Evolutionary conservation across 1,140 invertebrate genomes (phyloP), one percentile per base, ranked within the genome.

Genomic region (Drosophila kanapiae): DNA sequence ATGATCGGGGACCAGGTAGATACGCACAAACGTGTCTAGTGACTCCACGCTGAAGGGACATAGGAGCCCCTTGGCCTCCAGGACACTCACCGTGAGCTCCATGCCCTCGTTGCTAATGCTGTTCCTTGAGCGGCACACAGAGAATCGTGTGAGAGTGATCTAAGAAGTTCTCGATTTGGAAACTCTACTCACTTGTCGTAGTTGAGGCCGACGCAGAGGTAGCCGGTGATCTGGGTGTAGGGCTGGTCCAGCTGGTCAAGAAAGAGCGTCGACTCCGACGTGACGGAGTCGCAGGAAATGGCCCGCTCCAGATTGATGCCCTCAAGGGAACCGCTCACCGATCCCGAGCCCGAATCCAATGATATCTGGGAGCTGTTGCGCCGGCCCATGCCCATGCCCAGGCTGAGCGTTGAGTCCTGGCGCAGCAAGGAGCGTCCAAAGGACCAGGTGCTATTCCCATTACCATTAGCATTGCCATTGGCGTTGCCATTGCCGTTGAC

Each of bases 231-330:
- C 82, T 95, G 94, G n/a, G 95, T 95, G 77, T 93, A 84, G 0
- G 91, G 86, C 74, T 95, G 94, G 74, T 97, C 96, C 16, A 96
- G 93, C 84, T 97, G 95, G 45, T 95, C 95, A 5, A 96, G 93
- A 29, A 95, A 94, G 1, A 97, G 95, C 8, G 96, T 97, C 0
- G 96, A 97, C 1, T 97, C 96, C 6, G 96, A 97, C 71, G 95
- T 96, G 7, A 97, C 96, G 45, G 96, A 97, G 69, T 97, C 96
- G 91, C 96, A 97, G 43, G 96, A 97, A 67, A 96, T 94, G 2
- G 96, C 96, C 53, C 96, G 93, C 64, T 96, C 92, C 67, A 92
- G 63, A 18, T 84, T 82, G 9, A 85, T 81, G 43, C 85, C 72
- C 33, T 92, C 91, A 40, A 92, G 7, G 0, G 82, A 86, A 1